Percentiles rank a stretch among this genome's conserved stretches.
Evolutionary conservation across 2,888 invertebrate species (phyloP).

Genomic region (Microplitis manilae): DNA sequence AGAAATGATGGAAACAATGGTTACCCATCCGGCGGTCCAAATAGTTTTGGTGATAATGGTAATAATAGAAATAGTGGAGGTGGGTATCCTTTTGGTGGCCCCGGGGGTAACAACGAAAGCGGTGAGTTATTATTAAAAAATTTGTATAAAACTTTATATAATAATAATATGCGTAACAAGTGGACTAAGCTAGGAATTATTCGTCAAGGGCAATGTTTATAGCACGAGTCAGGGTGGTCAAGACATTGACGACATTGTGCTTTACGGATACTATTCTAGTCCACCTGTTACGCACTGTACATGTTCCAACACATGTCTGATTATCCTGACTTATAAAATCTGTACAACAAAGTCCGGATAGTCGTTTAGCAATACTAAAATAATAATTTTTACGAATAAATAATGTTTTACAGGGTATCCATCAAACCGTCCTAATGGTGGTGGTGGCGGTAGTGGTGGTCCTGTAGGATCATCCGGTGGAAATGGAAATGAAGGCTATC

Average conservation of each 20-base stretch:
- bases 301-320: no score
- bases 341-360: no score
- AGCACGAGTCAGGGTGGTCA: no score
- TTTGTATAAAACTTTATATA: slow-evolving; percentile 38
- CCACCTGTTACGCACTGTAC: no score
- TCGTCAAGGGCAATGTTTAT: neutral
- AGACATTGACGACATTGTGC: no score
- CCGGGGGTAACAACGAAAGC: slow-evolving; percentile 65
- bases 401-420: slow-evolving; percentile 43
- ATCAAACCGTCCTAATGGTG: slow-evolving; percentile 52
- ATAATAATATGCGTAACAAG: neutral
- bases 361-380: no score
- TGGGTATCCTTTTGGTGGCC: slow-evolving; percentile 64
- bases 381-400: slow-evolving; percentile 12
- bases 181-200: neutral
- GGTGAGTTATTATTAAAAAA: slow-evolving; percentile 52
- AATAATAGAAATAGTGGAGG: slow-evolving; percentile 49
- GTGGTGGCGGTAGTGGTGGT: slow-evolving; percentile 40
- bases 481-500: slow-evolving; percentile 60
- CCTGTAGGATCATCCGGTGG: slow-evolving; percentile 35
- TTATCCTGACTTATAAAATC: no score
- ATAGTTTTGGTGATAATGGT: slow-evolving; percentile 21
- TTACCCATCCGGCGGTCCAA: slow-evolving; percentile 62
- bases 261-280: no score
- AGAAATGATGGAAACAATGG: slow-evolving; percentile 54